Conservation (phyloP, 2,797 vertebrate species). For the Gallinago stenura region DNA sequence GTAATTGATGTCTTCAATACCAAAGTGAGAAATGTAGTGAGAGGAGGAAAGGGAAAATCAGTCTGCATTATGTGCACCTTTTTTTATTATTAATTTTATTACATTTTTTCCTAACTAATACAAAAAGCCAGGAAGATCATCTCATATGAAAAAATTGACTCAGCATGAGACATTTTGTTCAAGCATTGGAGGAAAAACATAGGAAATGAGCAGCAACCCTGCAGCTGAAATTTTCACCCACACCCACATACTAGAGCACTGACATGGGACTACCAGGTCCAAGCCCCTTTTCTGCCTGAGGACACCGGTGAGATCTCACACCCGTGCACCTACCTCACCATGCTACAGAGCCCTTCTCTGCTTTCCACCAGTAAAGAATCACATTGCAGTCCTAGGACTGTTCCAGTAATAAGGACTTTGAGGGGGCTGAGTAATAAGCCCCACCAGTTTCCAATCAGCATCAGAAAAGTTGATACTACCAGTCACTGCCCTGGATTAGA, state of each 20-base stretch:
- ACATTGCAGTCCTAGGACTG: background rate
- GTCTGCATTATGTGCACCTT: background rate
- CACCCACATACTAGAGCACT: fast-evolving
- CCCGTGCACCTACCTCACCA: background rate
- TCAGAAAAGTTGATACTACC: background rate
- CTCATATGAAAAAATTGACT: background rate
- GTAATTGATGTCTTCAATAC: background rate
- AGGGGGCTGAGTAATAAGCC: too few species aligned
- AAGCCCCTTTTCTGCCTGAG: background rate
- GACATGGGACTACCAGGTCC: background rate
- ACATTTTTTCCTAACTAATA: background rate
- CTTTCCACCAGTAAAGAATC: background rate
- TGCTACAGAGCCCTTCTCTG: background rate
- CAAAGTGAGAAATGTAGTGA: background rate
- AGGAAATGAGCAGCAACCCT: background rate
- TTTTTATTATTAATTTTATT: background rate
- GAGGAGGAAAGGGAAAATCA: background rate
- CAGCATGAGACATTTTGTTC: background rate
- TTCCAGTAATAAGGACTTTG: background rate
- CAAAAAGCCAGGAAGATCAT: background rate
- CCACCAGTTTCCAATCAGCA: too few species aligned
- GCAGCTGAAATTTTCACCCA: background rate
- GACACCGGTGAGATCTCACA: background rate
- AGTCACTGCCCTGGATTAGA: background rate
- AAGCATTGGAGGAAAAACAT: background rate